Percentiles rank a stretch among this genome's conserved stretches.
These are phyloP conservation scores for Tachuris rubrigastra DNA, from an alignment of 2,113 vertebrate genomes.

Conservation along the genomic window DNA sequence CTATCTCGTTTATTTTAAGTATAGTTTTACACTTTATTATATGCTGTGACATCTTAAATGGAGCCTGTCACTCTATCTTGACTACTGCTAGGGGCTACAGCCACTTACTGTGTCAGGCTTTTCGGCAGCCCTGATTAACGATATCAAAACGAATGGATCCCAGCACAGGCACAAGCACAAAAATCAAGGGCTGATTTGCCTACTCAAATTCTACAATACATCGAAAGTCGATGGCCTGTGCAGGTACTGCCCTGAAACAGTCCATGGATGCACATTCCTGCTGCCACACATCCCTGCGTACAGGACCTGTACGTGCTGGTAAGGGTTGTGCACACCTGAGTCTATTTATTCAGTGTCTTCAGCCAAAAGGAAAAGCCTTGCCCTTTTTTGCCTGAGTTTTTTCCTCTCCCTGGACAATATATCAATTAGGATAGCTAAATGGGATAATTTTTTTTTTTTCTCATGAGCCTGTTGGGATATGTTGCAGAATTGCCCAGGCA, in stretches of 20 bases:
- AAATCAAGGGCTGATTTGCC: constrained; percentile 49
- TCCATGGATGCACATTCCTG: background rate
- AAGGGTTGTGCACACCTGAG: accelerated
- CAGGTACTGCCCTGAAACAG: background rate
- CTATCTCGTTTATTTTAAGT: constrained; percentile 81
- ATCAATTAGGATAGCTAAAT: constrained; percentile 47
- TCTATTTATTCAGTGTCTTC: background rate
- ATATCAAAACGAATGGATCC: constrained; percentile 65
- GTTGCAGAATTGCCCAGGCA: constrained; percentile 8
- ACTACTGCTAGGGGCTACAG: constrained; percentile 76
- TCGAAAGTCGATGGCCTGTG: accelerated
- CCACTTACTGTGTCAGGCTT: constrained; percentile 73
- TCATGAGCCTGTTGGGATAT: background rate
- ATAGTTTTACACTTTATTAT: constrained; percentile 82
- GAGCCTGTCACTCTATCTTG: constrained; percentile 78
- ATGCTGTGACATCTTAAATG: constrained; percentile 81
- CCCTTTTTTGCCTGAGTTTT: background rate
- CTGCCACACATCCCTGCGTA: background rate
- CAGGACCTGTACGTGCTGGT: accelerated
- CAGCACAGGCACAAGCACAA: background rate
- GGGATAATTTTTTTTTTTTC: constrained; percentile 19
- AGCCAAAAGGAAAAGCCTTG: background rate
- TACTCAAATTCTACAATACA: background rate
- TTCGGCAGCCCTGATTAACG: constrained; percentile 75
- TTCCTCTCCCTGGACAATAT: background rate